Conservation (phyloP, 1,140 invertebrate species). For the Hestina assimilis region DNA sequence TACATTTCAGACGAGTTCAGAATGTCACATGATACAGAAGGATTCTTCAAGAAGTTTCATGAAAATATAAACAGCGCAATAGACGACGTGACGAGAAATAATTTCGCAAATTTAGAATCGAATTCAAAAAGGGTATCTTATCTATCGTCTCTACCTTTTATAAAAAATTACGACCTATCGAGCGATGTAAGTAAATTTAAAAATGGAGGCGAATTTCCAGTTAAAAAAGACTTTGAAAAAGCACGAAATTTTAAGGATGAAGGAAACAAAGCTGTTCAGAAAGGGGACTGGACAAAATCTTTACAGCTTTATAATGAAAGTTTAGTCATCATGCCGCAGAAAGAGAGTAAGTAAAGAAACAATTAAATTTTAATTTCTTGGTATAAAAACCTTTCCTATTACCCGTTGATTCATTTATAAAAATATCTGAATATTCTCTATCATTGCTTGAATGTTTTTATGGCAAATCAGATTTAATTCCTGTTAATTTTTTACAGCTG, state of each 20-base stretch:
- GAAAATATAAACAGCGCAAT: conserved; percentile 55
- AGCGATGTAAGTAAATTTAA: conserved; percentile 49
- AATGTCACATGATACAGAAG: conserved; percentile 58
- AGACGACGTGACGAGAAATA: conserved; percentile 65
- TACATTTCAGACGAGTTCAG: no score
- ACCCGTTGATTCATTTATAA: no score
- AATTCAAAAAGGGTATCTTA: conserved; percentile 62
- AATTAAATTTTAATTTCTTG: conserved; percentile 1
- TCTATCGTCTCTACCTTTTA: conserved; percentile 50
- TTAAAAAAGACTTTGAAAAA: conserved; percentile 82
- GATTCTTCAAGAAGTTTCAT: conserved; percentile 69
- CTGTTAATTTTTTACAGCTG: conserved; percentile 62
- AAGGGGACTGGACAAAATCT: conserved; percentile 86
- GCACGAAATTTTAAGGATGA: conserved; percentile 84
- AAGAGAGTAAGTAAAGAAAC: conserved; percentile 78
- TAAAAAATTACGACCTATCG: conserved; percentile 59
- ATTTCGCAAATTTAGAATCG: conserved; percentile 71
- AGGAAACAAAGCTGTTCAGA: conserved; percentile 89
- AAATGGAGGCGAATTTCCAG: conserved; percentile 49
- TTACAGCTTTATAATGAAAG: conserved; percentile 87
- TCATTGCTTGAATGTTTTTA: background rate
- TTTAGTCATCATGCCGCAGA: conserved; percentile 81
- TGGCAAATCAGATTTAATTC: background rate
- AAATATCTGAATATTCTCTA: no score
- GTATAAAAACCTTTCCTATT: no score